Conservation (phyloP, 2,797 vertebrate genomes). For the Lepus townsendii region DNA sequence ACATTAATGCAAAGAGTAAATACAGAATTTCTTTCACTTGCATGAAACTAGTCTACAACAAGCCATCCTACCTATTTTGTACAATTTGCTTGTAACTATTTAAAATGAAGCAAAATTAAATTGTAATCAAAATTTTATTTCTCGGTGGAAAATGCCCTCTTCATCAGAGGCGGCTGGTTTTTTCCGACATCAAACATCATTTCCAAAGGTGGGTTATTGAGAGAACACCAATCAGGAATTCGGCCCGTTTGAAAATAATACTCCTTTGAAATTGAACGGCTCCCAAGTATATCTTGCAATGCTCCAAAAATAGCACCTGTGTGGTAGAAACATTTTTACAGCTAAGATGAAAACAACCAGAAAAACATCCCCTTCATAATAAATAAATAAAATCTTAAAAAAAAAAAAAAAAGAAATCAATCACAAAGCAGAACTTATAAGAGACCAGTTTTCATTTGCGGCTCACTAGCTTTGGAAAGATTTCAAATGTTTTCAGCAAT, state of each 20-base stretch:
- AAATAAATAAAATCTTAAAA: not conserved
- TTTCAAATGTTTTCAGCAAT: not conserved
- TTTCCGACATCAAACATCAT: slow-evolving; percentile 95
- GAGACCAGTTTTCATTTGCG: not conserved
- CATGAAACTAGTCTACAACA: not conserved
- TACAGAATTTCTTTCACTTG: slow-evolving; percentile 62
- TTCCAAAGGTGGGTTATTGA: slow-evolving; percentile 96
- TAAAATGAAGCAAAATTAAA: slow-evolving; percentile 54
- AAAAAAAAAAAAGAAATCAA: not conserved
- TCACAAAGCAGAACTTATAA: not conserved
- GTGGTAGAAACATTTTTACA: slow-evolving; percentile 51
- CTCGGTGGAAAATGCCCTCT: slow-evolving; percentile 98
- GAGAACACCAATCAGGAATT: slow-evolving; percentile 97
- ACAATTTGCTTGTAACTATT: slow-evolving; percentile 58
- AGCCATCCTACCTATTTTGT: slow-evolving; percentile 46
- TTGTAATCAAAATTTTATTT: slow-evolving; percentile 89
- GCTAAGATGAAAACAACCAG: slow-evolving; percentile 14
- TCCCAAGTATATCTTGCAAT: slow-evolving; percentile 97
- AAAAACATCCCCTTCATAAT: not conserved
- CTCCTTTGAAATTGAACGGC: slow-evolving; percentile 97
- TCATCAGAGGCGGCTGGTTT: slow-evolving; percentile 95
- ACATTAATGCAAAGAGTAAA: slow-evolving; percentile 56
- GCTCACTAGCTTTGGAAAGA: slow-evolving; percentile 7
- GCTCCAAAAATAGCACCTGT: slow-evolving; percentile 97
- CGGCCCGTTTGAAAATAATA: slow-evolving; percentile 97